These are phyloP conservation scores for Agrotis segetum DNA, from an alignment of 2,888 invertebrate species.

Conservation along the genomic window DNA sequence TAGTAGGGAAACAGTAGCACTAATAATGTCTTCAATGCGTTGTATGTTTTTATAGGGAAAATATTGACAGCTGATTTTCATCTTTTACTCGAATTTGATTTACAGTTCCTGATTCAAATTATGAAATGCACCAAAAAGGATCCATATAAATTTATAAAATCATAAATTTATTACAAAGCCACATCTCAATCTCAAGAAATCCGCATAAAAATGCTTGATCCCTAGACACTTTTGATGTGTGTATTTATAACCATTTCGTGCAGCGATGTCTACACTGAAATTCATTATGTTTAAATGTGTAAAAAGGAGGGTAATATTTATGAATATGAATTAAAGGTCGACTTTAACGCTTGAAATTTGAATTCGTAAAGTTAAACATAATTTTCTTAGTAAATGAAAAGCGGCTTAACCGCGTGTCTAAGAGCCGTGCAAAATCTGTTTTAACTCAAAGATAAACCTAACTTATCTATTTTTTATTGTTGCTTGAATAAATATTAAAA, in stretches of 20 bases:
- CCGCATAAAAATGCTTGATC: too few species aligned
- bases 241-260: not conserved
- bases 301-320: conserved; percentile 1
- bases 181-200: too few species aligned
- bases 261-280: not conserved
- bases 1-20: too few species aligned
- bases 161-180: too few species aligned
- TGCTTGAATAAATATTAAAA: not conserved
- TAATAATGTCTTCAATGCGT: too few species aligned
- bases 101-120: too few species aligned
- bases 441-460: not conserved
- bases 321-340: not conserved
- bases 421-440: not conserved
- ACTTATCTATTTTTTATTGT: not conserved
- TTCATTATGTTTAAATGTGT: not conserved
- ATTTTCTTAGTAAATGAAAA: conserved; percentile 5
- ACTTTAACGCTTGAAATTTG: conserved; percentile 8
- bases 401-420: not conserved
- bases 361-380: conserved; percentile 1
- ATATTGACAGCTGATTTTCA: too few species aligned
- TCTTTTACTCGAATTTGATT: too few species aligned
- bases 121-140: too few species aligned
- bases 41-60: too few species aligned
- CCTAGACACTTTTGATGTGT: too few species aligned
- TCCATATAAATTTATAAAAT: too few species aligned